Evolutionary conservation across 2,113 vertebrate genomes (phyloP).

Genomic region (Alouatta palliata): DNA sequence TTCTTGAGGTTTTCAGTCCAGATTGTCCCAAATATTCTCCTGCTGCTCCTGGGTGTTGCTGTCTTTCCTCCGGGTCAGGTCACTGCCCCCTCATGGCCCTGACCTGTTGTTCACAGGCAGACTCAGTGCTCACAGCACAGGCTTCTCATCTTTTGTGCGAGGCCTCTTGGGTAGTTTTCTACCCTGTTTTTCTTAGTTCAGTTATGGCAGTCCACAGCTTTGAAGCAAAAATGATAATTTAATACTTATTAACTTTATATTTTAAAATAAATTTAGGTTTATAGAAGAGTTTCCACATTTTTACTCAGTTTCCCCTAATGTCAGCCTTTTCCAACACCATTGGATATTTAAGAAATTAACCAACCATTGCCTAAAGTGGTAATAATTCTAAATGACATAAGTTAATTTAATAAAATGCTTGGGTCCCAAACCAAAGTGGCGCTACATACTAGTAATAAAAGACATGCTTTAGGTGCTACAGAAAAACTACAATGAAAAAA

Average conservation of each 20-base stretch:
- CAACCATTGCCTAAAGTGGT: too few species aligned
- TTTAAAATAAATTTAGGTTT: neutral
- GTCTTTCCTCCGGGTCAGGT: rapidly evolving
- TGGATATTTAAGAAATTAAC: neutral
- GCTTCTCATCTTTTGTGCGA: rapidly evolving
- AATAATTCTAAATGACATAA: neutral
- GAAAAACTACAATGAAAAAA: neutral
- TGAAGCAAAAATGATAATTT: neutral
- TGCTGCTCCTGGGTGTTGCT: rapidly evolving
- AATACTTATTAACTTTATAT: neutral
- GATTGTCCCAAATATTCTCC: neutral
- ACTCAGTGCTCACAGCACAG: rapidly evolving
- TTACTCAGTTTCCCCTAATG: neutral
- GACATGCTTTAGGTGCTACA: neutral
- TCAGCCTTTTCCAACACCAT: neutral
- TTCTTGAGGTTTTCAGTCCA: neutral
- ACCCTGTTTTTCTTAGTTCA: too few species aligned
- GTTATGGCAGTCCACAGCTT: too few species aligned
- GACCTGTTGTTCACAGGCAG: neutral
- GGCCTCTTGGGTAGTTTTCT: rapidly evolving
- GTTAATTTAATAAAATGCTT: neutral
- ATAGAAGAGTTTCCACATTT: neutral
- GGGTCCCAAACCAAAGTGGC: neutral
- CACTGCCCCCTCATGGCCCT: rapidly evolving
- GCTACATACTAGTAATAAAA: neutral